Percentiles rank a stretch among this genome's conserved stretches.
Evolutionary conservation across 2,113 vertebrate genomes (phyloP).

Genomic region (Pandion haliaetus): DNA sequence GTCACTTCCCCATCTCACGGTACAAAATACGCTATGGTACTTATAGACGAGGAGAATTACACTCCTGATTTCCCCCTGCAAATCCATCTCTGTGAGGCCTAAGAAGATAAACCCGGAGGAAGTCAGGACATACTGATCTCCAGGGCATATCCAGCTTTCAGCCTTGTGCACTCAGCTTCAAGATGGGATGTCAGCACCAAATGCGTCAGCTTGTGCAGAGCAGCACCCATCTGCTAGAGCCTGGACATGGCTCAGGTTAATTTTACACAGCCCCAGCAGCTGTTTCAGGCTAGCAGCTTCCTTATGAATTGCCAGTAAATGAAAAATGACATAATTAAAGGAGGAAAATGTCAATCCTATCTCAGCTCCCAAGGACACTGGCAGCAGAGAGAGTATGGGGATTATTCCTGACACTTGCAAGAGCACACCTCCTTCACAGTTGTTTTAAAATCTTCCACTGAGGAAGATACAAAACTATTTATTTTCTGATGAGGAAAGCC

Average conservation of each 20-base stretch:
- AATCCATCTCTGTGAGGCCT: not conserved
- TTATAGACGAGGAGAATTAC: slow-evolving; percentile 2
- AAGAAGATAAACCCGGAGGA: slow-evolving; percentile 30
- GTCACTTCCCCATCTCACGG: not conserved
- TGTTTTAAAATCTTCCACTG: not conserved
- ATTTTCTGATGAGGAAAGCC: not conserved
- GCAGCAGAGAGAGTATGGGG: not conserved
- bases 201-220: not conserved
- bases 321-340: not conserved
- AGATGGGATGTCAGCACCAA: not conserved
- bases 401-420: not conserved
- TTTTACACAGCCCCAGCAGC: not conserved
- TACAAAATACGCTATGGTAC: not conserved
- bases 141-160: not conserved
- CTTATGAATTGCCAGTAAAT: not conserved
- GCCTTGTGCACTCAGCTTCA: not conserved
- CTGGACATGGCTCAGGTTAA: not conserved
- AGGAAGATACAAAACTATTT: not conserved
- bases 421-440: not conserved
- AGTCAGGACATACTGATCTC: not conserved
- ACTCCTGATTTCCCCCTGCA: not conserved
- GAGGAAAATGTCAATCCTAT: not conserved
- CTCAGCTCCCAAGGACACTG: not conserved
- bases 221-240: not conserved
- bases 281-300: not conserved